Conservation (phyloP, 2,888 invertebrate genomes). For the Lepidochitona cinerea region DNA sequence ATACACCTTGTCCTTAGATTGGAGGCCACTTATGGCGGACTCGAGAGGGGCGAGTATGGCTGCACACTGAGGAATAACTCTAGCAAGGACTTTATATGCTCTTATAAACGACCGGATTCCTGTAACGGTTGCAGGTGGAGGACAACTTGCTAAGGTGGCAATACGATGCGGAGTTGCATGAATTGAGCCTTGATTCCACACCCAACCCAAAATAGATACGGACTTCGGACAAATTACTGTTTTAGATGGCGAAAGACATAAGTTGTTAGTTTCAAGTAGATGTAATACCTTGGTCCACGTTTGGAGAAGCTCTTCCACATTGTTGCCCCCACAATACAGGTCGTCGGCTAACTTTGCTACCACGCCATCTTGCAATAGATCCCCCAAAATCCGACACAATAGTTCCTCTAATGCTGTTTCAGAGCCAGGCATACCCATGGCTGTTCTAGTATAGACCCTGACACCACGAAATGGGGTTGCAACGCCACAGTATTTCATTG, state of each 20-base stretch:
- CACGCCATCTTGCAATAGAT: constrained; percentile 18
- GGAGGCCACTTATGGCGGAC: too few species aligned
- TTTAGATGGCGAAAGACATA: constrained; percentile 22
- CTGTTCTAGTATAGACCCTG: constrained; percentile 38
- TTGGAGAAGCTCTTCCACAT: not conserved
- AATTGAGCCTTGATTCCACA: constrained; percentile 27
- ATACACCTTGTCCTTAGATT: too few species aligned
- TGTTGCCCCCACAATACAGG: constrained; percentile 20
- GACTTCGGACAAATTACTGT: constrained; percentile 3
- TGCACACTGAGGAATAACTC: too few species aligned
- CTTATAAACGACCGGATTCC: too few species aligned
- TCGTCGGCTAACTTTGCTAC: constrained; percentile 33
- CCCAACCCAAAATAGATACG: constrained; percentile 25
- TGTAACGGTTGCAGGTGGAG: too few species aligned
- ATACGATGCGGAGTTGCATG: constrained; percentile 27
- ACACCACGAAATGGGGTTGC: constrained; percentile 39
- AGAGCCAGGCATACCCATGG: constrained; percentile 47
- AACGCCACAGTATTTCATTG: constrained; percentile 45
- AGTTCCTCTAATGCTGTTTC: constrained; percentile 43
- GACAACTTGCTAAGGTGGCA: too few species aligned
- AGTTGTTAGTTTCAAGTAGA: constrained; percentile 11
- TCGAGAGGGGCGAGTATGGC: too few species aligned
- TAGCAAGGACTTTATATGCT: too few species aligned
- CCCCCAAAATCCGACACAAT: constrained; percentile 36
- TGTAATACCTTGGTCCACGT: constrained; percentile 20